Base-by-base conservation (phyloP, 2,113 vertebrate species). In the Mustela nigripes region DNA sequence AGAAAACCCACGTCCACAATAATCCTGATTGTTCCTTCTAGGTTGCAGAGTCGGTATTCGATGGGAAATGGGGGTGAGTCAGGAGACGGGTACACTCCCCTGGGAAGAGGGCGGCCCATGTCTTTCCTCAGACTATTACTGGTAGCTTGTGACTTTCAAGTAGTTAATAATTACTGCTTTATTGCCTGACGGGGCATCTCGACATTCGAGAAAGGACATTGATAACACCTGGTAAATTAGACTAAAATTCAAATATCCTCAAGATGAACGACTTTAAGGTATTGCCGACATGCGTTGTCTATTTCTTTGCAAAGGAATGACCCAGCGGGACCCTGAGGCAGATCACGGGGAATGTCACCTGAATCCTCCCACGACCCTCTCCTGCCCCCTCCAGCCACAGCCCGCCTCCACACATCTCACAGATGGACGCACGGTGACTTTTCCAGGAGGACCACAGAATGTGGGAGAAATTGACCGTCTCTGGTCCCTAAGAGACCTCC, bases 31-130 rank as follows among this genome's bases (percentile, higher is more conserved):
- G 15, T 24, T 45, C 15, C 63, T 45, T 65, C 1, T 14, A 14
- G 56, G 50, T 0, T 15, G 15, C 45, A 65, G 0, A 8, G 24
- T 18, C 28, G 3, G 16, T 10, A 22, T 16, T 15, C 76, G 22
- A 48, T 4, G 16, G 19, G 1, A 45, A 4, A 31, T 1, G 2
- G 18, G 19, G 36, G 7, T 56, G 39, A 53, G 2, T 15, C 39
- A 21, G 42, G 16, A 7, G n/a, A 24, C 26, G 2, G 39, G 4
- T 11, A 1, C 18, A 10, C 21, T 19, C 45, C 16, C 63, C 89
- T 71, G n/a, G 58, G 24, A 10, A 8, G 50, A 56, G 22, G 12
- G 42, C 0, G 4, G 31, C 2, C 26, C 10, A 1, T 0, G 2
- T 1, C 22, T 58, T 78, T 50, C n/a, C 33, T 65, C 28, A 86